Base-by-base conservation (phyloP, 2,888 invertebrate genomes). In the Ferdinandea cuprea region DNA sequence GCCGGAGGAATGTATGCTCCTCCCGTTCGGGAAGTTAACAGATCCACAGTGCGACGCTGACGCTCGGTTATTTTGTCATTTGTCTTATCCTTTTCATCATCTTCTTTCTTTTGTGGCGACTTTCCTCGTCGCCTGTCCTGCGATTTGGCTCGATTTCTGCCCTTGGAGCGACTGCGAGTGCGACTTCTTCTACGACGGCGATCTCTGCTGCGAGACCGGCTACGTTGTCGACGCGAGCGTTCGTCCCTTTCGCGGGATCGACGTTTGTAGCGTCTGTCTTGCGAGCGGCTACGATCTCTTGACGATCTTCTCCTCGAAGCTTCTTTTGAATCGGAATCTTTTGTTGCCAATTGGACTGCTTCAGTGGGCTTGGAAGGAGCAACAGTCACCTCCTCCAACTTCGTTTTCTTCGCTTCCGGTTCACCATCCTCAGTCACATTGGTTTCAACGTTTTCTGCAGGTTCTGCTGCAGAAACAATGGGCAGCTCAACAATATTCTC, bases 1-100 rank as follows among this genome's bases (percentile, higher is more conserved):
- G 99, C 99, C 0, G 99, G 99, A 0, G 99, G 99, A 87, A 99
- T 99, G 88, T 99, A 99, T 3, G 99, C 99, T 69, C 97, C 98
- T 40, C 97, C 97, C 7, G 97, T 97, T 88, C 94, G 93, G 0
- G 97, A 96, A 58, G 96, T 96, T 2, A 97, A 89, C 87, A 96
- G 91, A 89, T 97, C 96, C 0, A 91, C 91, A 0, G 91, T 91
- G 56, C 89, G 88, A 6, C 91, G 87, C 61, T 91, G 91, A 0
- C 90, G 87, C 59, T 89, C 89, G 0, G 89, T 89, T 3, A 91
- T 91, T 77, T 88, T 90, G 3, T 89, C 89, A 30, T 87, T 85
- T 0, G 89, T 87, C 42, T 88, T 87, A 5, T 85, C 87, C 0
- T 87, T 44, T 9, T 83, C 77, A n/a, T 63, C 86, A 17, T 89